Base-by-base conservation (phyloP, 2,113 vertebrate species). In the Zapus hudsonius region DNA sequence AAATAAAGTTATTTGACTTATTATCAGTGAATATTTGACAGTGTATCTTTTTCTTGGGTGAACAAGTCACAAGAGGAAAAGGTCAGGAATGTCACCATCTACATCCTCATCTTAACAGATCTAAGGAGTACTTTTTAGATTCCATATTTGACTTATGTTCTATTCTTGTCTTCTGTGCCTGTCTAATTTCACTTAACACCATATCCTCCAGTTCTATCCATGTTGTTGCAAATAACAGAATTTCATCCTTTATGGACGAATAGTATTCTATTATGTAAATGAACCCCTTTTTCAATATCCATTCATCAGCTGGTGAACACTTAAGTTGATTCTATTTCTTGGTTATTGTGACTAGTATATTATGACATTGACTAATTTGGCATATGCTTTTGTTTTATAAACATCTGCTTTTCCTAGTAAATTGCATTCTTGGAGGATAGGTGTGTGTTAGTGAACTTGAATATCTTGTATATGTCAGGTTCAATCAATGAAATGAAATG, bases 401-500 rank as follows among this genome's bases (percentile, higher is more conserved):
- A 7, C 64, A 64, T 44, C 17, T 47, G 29, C 69, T 93, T 76
- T 87, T 42, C 52, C 42, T 61, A n/a, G 57, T n/a, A 38, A 47
- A 44, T 17, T 82, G 55, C 1, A 52, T 36, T 76, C 33, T 76
- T 66, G 66, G 79, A 57, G 23, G 27, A 74, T 38, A 72, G n/a
- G 19, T 6, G n/a, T 84, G 38, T 61, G 75, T 12, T 31, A 25
- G 55, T 90, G 74, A 84, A 74, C 33, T 66, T 20, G 33, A 69
- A 15, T 27, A 33, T 74, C n/a, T 52, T 90, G 25, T 29, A 64
- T 59, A 55, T 55, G 67, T 44, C 29, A 92, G 72, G 42, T 27
- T 88, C 64, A 90, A 38, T 52, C 80, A 74, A 75, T 33, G 80
- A 75, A 82, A 5, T 69, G 67, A 78, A 92, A 13, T 79, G 75